Conservation (phyloP, 1,140 invertebrate species). For the Diorhabda sublineata region DNA sequence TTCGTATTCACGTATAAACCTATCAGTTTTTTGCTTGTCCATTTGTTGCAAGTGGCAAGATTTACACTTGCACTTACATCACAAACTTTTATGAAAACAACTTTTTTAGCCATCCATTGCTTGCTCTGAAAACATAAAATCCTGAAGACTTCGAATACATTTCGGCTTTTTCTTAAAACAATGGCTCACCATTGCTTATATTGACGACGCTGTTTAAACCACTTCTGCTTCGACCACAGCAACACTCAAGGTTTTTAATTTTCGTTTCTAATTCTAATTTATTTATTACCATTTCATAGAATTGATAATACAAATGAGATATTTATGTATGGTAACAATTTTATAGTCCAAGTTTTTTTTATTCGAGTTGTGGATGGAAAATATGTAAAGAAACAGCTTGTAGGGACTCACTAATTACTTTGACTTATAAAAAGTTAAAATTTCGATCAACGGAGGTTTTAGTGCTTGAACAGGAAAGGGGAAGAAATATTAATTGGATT, state of each 20-base stretch:
- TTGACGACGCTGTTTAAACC: not conserved
- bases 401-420: not conserved
- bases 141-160: slow-evolving; percentile 8
- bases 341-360: not conserved
- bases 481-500: not conserved
- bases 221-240: not conserved
- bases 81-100: slow-evolving; percentile 27
- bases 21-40: slow-evolving; percentile 19
- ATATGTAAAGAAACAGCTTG: not conserved
- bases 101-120: slow-evolving; percentile 23
- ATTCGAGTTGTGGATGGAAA: not conserved
- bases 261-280: not conserved
- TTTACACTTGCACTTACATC: not conserved
- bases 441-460: not conserved
- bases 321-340: not conserved
- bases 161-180: slow-evolving; percentile 27
- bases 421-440: not conserved
- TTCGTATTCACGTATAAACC: slow-evolving; percentile 23
- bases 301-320: not conserved
- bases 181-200: slow-evolving; percentile 19
- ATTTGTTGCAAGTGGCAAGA: not conserved
- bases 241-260: not conserved
- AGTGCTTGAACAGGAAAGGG: not conserved
- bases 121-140: slow-evolving; percentile 18
- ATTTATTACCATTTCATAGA: not conserved